Base-by-base conservation (phyloP, 2,888 invertebrate species). In the Trilocha varians region DNA sequence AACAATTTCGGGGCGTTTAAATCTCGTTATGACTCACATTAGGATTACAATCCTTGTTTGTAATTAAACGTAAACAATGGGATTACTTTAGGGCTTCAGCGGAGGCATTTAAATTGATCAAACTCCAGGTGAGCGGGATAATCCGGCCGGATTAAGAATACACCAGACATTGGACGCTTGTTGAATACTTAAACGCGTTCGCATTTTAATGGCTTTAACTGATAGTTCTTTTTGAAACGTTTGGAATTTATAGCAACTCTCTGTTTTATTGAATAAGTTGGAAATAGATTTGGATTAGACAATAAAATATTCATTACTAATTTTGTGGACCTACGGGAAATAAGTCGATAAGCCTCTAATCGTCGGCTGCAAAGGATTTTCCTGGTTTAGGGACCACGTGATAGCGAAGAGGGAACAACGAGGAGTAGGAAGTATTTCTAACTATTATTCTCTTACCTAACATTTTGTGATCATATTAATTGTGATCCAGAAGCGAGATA, bases 61-160 rank as follows among this genome's bases (percentile, higher is more conserved):
- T 46, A 64, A 70, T 67, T 57, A 62, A 67, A 68, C 49, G 62
- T 66, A 73, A 72, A 68, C 65, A 68, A 63, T 55, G 59, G 53
- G 60, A 54, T 59, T 62, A 62, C 60, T 61, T 62, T 57, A 62
- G 53, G 62, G 59, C 60, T 69, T 61, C 62, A 53, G 57, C 55
- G 54, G 48, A 56, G 55, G 58, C 59, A 58, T 68, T 68, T 62
- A 63, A 67, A 69, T 69, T 70, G 66, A 71, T 70, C 64, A 64
- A 65, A 62, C 64, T 64, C 50, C 49, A 53, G 57, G 59, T 62
- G 63, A 71, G 63, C 56, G 65, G 65, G 62, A 63, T 70, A 62
- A 71, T 65, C 70, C 58, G 35, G 35, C 35, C 32, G 59, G 60
- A 57, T 69, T 65, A 60, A 51, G 50, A 53, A 53, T 53, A 61